Evolutionary conservation across 2,797 vertebrate species (phyloP).

Genomic region (Heterohyrax brucei): DNA sequence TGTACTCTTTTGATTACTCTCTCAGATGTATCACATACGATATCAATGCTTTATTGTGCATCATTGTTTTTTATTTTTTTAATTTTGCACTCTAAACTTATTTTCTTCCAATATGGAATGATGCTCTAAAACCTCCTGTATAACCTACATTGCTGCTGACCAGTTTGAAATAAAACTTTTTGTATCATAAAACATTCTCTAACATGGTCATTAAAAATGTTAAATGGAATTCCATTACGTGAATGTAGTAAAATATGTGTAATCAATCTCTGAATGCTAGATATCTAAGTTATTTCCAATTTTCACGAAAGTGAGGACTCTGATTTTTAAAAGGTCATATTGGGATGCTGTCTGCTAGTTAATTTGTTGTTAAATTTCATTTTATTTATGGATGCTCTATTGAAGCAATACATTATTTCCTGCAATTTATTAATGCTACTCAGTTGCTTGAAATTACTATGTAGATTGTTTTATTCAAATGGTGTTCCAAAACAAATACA

Average conservation of each 20-base stretch:
- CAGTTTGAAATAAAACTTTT: background rate
- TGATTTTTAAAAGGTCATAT: constrained; percentile 21
- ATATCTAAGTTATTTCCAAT: constrained; percentile 44
- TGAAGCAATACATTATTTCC: background rate
- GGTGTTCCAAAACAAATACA: constrained; percentile 4
- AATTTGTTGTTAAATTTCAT: constrained; percentile 32
- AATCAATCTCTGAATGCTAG: constrained; percentile 3
- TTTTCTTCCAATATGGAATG: background rate
- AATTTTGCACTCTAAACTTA: background rate
- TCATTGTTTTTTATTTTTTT: background rate
- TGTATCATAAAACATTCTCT: constrained; percentile 49
- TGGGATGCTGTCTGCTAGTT: background rate
- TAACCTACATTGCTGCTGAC: constrained; percentile 39
- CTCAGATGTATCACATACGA: background rate
- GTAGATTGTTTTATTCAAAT: background rate
- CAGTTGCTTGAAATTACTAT: background rate
- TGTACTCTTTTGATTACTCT: background rate
- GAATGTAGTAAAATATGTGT: background rate
- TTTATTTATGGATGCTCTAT: constrained; percentile 5
- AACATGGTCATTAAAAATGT: background rate
- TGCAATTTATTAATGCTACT: background rate
- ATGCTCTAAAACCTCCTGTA: background rate
- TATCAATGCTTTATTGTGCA: background rate
- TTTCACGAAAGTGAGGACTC: background rate
- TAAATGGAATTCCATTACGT: constrained; percentile 33